phyloP scores from a whole-genome alignment of 2,888 invertebrate genomes.

The Scaptomyza tumidula region DNA sequence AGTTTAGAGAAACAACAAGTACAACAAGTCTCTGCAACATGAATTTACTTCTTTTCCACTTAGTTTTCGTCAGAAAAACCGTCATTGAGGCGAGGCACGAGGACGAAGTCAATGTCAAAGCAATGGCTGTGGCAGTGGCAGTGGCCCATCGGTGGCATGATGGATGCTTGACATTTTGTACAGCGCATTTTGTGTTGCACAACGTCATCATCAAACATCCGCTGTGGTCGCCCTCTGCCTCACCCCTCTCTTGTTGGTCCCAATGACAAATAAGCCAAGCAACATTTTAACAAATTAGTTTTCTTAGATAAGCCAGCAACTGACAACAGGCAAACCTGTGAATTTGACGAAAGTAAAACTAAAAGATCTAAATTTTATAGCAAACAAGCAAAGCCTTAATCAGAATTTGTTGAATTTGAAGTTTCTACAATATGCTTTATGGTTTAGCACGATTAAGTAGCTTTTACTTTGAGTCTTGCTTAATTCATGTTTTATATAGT shows the following conservation, averaged over 20 bases:
- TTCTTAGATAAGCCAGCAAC: slow-evolving; percentile 62
- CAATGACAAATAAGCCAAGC: slow-evolving; percentile 63
- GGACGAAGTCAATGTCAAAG: slow-evolving; percentile 9
- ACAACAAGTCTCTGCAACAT: slow-evolving; percentile 32
- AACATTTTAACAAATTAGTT: slow-evolving; percentile 80
- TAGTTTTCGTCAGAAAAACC: slow-evolving; percentile 60
- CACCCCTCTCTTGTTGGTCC: background rate
- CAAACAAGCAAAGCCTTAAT: background rate
- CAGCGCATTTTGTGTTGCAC: slow-evolving; percentile 33
- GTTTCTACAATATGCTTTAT: too few species aligned
- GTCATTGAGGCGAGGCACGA: slow-evolving; percentile 47
- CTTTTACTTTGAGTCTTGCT: too few species aligned
- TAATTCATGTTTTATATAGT: too few species aligned
- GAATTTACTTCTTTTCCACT: slow-evolving; percentile 57
- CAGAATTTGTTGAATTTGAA: too few species aligned
- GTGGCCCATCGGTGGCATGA: slow-evolving; percentile 58
- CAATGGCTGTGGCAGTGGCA: slow-evolving; percentile 20
- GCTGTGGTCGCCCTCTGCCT: background rate
- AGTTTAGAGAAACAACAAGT: slow-evolving; percentile 29
- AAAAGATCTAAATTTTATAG: too few species aligned
- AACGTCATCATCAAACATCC: slow-evolving; percentile 34
- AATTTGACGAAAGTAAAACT: background rate
- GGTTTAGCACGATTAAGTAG: too few species aligned
- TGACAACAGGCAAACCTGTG: slow-evolving; percentile 14
- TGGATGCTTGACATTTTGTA: slow-evolving; percentile 59